These are phyloP conservation scores for Leptinotarsa haldemani DNA, from an alignment of 2,888 invertebrate species.

Conservation along the genomic window DNA sequence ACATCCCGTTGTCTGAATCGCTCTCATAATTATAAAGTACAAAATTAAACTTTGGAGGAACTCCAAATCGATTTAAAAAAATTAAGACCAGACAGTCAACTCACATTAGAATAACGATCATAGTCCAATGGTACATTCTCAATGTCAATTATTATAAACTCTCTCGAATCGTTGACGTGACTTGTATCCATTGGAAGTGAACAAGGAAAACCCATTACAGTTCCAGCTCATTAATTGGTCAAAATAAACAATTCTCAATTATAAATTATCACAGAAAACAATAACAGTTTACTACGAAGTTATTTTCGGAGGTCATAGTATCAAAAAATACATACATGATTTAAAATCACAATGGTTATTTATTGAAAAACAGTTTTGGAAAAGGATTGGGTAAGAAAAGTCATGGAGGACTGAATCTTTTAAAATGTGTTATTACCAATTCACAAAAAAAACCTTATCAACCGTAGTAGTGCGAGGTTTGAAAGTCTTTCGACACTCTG, in stretches of 20 bases:
- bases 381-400: background rate
- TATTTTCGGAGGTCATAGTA: conserved; percentile 11
- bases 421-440: no score
- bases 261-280: conserved; percentile 6
- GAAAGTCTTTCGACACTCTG: no score
- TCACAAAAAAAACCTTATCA: no score
- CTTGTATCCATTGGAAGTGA: conserved; percentile 6
- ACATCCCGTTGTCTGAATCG: background rate
- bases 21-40: conserved; percentile 19
- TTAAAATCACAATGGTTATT: background rate
- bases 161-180: background rate
- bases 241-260: conserved; percentile 10
- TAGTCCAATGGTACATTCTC: conserved; percentile 6
- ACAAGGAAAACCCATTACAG: background rate
- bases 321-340: background rate
- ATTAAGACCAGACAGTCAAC: conserved; percentile 11
- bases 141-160: conserved; percentile 17
- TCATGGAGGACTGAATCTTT: background rate
- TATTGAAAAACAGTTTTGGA: background rate
- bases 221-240: background rate
- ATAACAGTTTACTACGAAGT: conserved; percentile 1
- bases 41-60: conserved; percentile 28
- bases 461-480: no score
- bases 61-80: conserved; percentile 26
- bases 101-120: conserved; percentile 6